Base-by-base conservation (phyloP, 2,797 vertebrate species). In the Lacerta agilis region DNA sequence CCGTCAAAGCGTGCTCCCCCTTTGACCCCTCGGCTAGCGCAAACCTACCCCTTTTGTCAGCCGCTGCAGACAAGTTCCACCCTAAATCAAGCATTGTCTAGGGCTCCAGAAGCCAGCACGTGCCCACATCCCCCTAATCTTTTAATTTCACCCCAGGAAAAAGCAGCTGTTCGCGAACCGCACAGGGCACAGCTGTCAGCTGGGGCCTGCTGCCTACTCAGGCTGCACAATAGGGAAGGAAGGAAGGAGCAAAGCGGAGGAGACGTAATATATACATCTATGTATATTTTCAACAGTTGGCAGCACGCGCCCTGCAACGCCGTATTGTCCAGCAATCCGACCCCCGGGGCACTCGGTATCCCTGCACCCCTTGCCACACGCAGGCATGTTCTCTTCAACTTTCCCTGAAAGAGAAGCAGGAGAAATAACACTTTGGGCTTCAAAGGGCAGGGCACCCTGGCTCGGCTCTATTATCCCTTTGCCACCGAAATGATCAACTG, bases 161-260 rank as follows among this genome's bases (percentile, higher is more conserved):
- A 98, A 97, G 98, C 98, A 99, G 98, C 98, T 99, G 98, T 98
- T 98, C 97, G 96, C 96, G 97, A 98, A 97, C 97, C 96, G 97
- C 85, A 93, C 97, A 97, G 95, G 87, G 96, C 97, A 98, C 98
- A 99, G 98, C 98, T 99, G 98, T 98, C 98, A 97, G 93, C 96
- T 94, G 86, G 90, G 92, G 95, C 96, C 96, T 93, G 96, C 94
- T 90, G 96, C 95, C 92, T 90, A 85, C 94, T 94, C 58, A 5
- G 43, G 0, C 72, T 0, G 9, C 93, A 97, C 97, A 97, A 98
- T 97, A 95, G 96, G 93, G 82, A 88, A 86, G 88, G 94, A 95
- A 86, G 88, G 94, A 95, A 96, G 94, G 29, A 58, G 85, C 0
- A 36, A 29, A 88, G 76, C 90, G 0, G 8, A 25, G 55, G 77